Evolutionary conservation across 2,113 vertebrate species (phyloP).

Genomic region (Chunga burmeisteri): DNA sequence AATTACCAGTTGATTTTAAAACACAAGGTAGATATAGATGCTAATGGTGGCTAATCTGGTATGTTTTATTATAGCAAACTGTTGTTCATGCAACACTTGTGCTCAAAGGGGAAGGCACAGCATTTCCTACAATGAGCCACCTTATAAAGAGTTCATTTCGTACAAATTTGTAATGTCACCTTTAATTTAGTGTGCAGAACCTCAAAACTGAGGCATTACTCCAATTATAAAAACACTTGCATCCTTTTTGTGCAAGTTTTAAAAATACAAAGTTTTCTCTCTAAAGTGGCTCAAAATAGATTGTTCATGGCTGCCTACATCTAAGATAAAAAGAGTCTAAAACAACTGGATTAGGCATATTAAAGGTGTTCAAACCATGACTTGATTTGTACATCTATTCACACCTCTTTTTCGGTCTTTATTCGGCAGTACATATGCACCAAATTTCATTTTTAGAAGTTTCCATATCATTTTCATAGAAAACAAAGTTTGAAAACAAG

Average conservation of each 20-base stretch:
- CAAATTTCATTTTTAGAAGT: conserved; percentile 89
- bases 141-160: conserved; percentile 84
- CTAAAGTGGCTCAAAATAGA: conserved; percentile 92
- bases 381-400: conserved; percentile 87
- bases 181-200: conserved; percentile 80
- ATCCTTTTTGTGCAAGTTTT: conserved; percentile 79
- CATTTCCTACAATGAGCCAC: conserved; percentile 87
- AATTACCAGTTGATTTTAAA: conserved; percentile 86
- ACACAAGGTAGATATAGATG: conserved; percentile 89
- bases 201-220: conserved; percentile 84
- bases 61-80: conserved; percentile 89
- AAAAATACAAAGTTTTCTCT: conserved; percentile 85
- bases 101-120: conserved; percentile 87
- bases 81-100: conserved; percentile 91
- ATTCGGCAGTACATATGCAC: conserved; percentile 92
- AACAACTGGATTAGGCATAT: conserved; percentile 90
- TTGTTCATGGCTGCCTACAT: conserved; percentile 89
- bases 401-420: conserved; percentile 85
- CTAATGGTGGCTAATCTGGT: conserved; percentile 84
- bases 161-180: conserved; percentile 79
- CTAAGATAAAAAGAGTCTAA: conserved; percentile 87
- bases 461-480: conserved; percentile 90
- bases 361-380: conserved; percentile 85
- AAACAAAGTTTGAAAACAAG: conserved; percentile 90
- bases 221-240: conserved; percentile 88